phyloP scores from a whole-genome alignment of 2,113 vertebrate species.

The Sus scrofa region DNA sequence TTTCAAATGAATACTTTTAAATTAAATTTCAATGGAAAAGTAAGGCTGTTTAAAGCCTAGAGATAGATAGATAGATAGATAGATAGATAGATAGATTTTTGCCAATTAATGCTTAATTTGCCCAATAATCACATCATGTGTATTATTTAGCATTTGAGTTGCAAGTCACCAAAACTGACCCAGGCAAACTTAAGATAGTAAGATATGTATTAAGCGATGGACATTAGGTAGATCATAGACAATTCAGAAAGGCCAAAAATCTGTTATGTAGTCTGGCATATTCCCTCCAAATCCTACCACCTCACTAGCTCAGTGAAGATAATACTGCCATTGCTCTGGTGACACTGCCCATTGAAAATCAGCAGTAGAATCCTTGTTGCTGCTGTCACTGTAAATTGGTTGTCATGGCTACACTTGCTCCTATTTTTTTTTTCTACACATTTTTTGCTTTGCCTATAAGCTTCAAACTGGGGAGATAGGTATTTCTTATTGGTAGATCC shows the following conservation, averaged over 20 bases:
- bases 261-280: background rate
- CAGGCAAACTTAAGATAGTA: background rate
- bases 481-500: background rate
- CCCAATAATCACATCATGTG: background rate
- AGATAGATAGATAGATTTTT: background rate
- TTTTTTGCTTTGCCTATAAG: background rate
- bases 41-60: background rate
- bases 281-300: background rate
- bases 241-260: background rate
- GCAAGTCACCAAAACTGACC: background rate
- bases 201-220: background rate
- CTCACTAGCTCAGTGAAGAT: background rate
- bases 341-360: background rate
- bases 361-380: background rate
- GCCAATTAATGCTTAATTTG: background rate
- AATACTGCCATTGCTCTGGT: rapidly evolving
- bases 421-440: background rate
- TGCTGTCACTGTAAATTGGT: background rate
- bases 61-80: no score
- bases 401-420: background rate
- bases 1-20: background rate
- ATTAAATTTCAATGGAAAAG: background rate
- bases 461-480: background rate
- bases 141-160: background rate
- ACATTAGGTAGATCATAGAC: background rate